Percentiles rank a stretch among this genome's conserved stretches.
These are phyloP conservation scores for Thaumetopoea pityocampa DNA, from an alignment of 1,140 invertebrate genomes.

Conservation along the genomic window DNA sequence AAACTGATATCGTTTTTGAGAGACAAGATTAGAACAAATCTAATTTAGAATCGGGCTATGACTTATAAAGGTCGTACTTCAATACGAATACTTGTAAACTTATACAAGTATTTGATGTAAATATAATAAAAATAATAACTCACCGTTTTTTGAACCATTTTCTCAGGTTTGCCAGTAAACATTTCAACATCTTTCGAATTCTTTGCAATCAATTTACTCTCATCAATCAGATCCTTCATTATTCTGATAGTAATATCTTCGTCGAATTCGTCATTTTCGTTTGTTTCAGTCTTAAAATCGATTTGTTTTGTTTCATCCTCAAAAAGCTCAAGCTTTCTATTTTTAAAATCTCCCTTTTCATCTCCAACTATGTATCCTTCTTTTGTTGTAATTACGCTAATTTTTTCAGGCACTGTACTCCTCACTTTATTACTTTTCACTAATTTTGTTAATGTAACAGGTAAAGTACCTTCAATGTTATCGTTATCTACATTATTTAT, in stretches of 20 bases:
- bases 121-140: conserved; percentile 1
- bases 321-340: neutral
- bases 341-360: neutral
- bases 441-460: neutral
- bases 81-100: too few relatives aligned
- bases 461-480: neutral
- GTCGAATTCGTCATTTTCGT: conserved; percentile 5
- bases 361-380: conserved; percentile 15
- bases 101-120: neutral
- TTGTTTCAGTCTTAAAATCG: conserved; percentile 4
- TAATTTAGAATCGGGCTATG: too few relatives aligned
- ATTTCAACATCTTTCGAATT: conserved; percentile 23
- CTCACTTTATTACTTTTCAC: neutral
- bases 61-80: too few relatives aligned
- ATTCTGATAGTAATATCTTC: conserved; percentile 1
- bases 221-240: conserved; percentile 24
- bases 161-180: conserved; percentile 4
- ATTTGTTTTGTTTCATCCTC: neutral
- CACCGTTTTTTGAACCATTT: conserved; percentile 3
- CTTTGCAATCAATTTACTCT: conserved; percentile 17
- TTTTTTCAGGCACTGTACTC: neutral
- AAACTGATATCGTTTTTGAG: too few relatives aligned
- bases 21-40: too few relatives aligned
- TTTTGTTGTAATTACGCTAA: conserved; percentile 2
- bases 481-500: too few relatives aligned